These are phyloP conservation scores for Pseudolycoriella hygida DNA, from an alignment of 2,888 invertebrate species.

Conservation along the genomic window DNA sequence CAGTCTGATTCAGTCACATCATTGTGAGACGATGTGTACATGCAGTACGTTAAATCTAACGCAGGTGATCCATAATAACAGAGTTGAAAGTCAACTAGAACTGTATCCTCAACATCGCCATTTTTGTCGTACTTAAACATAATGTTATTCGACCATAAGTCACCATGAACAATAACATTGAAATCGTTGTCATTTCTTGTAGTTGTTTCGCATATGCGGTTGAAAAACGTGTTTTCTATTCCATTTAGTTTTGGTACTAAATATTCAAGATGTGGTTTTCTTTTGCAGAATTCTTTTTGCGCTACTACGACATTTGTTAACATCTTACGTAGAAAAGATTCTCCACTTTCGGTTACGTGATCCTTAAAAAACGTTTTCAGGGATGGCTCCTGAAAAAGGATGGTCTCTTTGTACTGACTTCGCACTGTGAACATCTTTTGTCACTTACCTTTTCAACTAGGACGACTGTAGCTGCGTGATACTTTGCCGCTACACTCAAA, in stretches of 20 bases:
- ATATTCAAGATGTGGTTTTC: background rate
- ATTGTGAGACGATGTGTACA: background rate
- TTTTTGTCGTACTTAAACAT: slow-evolving; percentile 2
- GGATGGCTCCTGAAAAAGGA: background rate
- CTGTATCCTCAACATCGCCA: background rate
- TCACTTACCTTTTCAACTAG: background rate
- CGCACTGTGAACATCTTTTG: background rate
- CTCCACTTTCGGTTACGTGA: background rate
- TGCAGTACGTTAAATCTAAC: background rate
- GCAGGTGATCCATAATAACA: slow-evolving; percentile 3
- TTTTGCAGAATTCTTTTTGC: background rate
- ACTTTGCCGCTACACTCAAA: background rate
- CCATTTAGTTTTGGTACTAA: background rate
- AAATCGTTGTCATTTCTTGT: slow-evolving; percentile 2
- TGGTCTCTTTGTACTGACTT: background rate
- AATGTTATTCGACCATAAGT: slow-evolving; percentile 6
- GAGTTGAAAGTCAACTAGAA: slow-evolving; percentile 5
- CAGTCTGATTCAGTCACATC: background rate
- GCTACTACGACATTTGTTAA: background rate
- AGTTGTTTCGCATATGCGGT: background rate
- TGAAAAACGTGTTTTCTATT: background rate
- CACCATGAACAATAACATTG: slow-evolving; percentile 4
- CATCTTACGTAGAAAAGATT: background rate
- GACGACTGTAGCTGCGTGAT: slow-evolving; percentile 2
- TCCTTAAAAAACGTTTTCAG: background rate